A percentile compares a stretch with the other conserved stretches of the same genome.
Conservation (phyloP, 2,797 vertebrate genomes). For the Zalophus californianus region DNA sequence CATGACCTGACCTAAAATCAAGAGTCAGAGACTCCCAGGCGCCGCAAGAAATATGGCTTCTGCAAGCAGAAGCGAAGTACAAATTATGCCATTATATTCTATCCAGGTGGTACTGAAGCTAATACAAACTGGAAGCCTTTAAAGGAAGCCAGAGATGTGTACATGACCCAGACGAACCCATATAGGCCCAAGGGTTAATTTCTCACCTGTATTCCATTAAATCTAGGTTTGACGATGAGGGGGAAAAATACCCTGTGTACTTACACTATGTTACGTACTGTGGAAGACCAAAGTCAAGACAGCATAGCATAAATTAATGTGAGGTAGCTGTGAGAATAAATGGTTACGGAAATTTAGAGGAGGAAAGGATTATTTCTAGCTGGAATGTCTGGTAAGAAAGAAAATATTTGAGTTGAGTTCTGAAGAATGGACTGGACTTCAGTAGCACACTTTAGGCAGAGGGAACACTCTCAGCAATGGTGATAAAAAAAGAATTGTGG, state of each 20-base stretch:
- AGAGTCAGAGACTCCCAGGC: background rate
- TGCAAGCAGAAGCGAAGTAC: background rate
- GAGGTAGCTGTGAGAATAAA: background rate
- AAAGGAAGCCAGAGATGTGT: background rate
- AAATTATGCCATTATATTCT: background rate
- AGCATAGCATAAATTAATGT: background rate
- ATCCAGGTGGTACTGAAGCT: background rate
- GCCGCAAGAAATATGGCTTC: background rate
- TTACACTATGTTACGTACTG: background rate
- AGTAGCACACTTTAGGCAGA: background rate
- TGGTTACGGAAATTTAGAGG: background rate
- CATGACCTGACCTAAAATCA: background rate
- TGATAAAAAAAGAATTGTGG: background rate
- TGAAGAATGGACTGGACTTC: constrained; percentile 35
- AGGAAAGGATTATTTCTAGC: background rate
- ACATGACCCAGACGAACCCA: background rate
- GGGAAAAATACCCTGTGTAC: background rate
- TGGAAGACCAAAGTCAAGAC: background rate
- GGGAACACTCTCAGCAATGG: background rate
- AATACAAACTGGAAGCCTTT: background rate
- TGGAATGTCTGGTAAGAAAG: background rate
- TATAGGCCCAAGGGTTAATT: background rate
- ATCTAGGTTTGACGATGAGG: background rate
- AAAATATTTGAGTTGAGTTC: background rate
- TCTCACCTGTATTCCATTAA: background rate